phyloP scores from a whole-genome alignment of 2,797 vertebrate species.

The Caiman crocodilus region DNA sequence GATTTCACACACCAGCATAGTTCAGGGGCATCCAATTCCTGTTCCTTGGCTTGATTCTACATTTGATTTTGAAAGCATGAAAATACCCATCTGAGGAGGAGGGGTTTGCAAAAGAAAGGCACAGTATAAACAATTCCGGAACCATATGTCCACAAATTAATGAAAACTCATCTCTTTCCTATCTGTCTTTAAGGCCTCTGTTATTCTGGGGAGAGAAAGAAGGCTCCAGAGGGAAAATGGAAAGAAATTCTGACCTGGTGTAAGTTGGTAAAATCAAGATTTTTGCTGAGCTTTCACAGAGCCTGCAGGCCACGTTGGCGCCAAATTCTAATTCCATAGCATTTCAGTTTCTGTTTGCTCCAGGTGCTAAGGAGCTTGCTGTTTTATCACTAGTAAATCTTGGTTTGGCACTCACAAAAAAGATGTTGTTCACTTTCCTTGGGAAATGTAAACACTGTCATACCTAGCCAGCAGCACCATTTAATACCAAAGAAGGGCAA shows the following conservation, averaged over 20 bases:
- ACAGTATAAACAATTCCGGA: background rate
- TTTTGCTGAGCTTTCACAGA: constrained; percentile 4
- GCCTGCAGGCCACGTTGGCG: constrained; percentile 22
- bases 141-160: background rate
- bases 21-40: constrained; percentile 8
- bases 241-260: background rate
- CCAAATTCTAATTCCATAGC: background rate
- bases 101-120: background rate
- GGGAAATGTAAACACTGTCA: constrained; percentile 65
- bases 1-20: background rate
- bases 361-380: constrained; percentile 38
- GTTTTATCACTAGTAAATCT: constrained; percentile 35
- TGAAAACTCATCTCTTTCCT: background rate
- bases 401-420: constrained; percentile 16
- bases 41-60: background rate
- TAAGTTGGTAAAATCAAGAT: background rate
- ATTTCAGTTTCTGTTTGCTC: constrained; percentile 59
- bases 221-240: background rate
- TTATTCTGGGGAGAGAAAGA: background rate
- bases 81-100: background rate
- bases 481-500: constrained; percentile 2
- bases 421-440: constrained; percentile 42
- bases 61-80: background rate
- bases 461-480: constrained; percentile 10
- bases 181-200: background rate